Conservation (phyloP, 2,888 invertebrate species). For the Homarus gammarus region DNA sequence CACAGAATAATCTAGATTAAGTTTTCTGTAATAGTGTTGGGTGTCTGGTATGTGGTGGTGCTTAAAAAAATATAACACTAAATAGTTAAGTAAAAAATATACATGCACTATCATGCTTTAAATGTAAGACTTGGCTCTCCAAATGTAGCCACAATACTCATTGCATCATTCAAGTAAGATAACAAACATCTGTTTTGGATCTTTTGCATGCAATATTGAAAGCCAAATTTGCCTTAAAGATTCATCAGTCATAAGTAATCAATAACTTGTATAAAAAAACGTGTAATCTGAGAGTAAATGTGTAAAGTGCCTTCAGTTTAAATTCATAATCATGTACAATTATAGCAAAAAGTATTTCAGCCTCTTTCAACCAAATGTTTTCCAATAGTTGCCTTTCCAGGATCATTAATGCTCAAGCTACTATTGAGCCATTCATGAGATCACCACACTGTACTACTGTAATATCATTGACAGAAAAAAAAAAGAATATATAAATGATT, state of each 20-base stretch:
- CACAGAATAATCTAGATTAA: too few relatives aligned
- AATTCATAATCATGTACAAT: background rate
- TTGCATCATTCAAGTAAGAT: background rate
- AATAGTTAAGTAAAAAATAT: background rate
- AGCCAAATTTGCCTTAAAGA: background rate
- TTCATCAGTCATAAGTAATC: background rate
- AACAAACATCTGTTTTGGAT: background rate
- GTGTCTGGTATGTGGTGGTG: too few relatives aligned
- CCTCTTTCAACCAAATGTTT: conserved; percentile 46
- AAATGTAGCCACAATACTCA: background rate
- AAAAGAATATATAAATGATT: background rate
- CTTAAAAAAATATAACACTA: too few relatives aligned
- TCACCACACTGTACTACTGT: too few relatives aligned
- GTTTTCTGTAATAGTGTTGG: too few relatives aligned
- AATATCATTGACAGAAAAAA: background rate
- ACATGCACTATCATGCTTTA: background rate
- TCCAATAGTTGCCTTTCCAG: background rate
- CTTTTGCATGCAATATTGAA: background rate
- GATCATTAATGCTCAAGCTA: background rate
- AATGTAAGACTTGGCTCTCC: background rate
- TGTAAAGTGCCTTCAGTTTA: background rate
- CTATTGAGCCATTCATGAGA: conserved; percentile 30
- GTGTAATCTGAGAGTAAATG: conserved; percentile 6
- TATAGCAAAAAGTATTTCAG: background rate
- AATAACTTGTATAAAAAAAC: background rate